Conservation (phyloP, 2,797 vertebrate genomes). For the Manis pentadactyla region DNA sequence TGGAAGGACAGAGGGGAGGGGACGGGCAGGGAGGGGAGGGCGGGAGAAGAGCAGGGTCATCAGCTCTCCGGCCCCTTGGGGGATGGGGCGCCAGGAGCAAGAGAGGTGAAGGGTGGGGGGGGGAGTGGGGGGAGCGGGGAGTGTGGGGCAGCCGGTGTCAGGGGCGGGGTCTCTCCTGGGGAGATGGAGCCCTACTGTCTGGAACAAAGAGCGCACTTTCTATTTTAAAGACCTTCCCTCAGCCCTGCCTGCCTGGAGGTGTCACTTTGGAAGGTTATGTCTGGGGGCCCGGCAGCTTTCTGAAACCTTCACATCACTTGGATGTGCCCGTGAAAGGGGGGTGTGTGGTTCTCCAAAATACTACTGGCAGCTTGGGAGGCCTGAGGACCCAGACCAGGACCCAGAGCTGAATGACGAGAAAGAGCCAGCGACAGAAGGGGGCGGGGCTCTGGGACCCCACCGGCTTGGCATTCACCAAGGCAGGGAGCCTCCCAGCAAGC, state of each 20-base stretch:
- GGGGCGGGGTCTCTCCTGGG: neutral
- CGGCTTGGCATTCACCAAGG: neutral
- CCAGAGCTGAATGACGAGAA: neutral
- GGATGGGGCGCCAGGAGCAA: neutral
- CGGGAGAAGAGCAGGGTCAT: slow-evolving; percentile 82
- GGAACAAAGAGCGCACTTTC: neutral
- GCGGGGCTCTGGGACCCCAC: neutral
- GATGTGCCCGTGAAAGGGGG: slow-evolving; percentile 35
- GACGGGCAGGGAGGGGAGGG: slow-evolving; percentile 17
- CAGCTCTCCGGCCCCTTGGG: slow-evolving; percentile 14
- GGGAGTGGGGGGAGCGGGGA: neutral
- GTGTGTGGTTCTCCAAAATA: neutral
- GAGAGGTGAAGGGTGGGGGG: slow-evolving; percentile 23
- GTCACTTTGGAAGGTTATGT: slow-evolving; percentile 6
- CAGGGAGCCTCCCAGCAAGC: neutral
- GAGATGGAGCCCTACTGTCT: neutral
- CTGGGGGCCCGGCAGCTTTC: slow-evolving; percentile 54
- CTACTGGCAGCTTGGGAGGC: neutral
- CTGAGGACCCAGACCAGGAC: neutral
- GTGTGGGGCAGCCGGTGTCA: slow-evolving; percentile 64
- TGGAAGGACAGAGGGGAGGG: slow-evolving; percentile 77
- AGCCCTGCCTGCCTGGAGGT: neutral
- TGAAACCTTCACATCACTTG: slow-evolving; percentile 45
- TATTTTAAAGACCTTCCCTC: neutral
- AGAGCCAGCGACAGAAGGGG: neutral